These are phyloP conservation scores for Parnassius apollo DNA, from an alignment of 2,888 invertebrate species.

Conservation along the genomic window DNA sequence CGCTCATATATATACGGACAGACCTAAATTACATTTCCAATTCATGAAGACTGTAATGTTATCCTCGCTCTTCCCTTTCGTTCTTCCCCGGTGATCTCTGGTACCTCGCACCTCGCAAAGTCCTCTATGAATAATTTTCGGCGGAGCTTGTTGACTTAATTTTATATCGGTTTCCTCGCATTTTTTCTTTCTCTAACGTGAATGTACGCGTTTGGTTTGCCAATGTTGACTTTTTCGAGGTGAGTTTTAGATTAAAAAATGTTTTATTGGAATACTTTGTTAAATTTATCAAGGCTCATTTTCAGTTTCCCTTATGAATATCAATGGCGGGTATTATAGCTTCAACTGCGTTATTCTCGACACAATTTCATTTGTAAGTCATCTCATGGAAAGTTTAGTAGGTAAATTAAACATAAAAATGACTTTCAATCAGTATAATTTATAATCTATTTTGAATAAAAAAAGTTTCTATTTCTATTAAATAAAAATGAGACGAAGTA, in stretches of 20 bases:
- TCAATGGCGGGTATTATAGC: constrained; percentile 1
- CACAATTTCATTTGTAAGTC: background rate
- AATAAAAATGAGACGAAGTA: no score
- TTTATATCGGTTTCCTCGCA: constrained; percentile 65
- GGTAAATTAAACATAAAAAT: no score
- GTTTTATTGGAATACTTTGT: constrained; percentile 19
- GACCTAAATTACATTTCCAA: constrained; percentile 78
- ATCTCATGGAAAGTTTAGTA: no score
- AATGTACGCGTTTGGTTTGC: constrained; percentile 16
- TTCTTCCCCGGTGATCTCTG: constrained; percentile 23
- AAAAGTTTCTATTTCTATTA: no score
- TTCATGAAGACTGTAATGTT: constrained; percentile 77
- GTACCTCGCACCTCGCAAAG: constrained; percentile 50
- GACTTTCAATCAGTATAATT: no score
- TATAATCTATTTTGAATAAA: no score
- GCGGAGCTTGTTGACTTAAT: constrained; percentile 77
- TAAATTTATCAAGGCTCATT: constrained; percentile 13
- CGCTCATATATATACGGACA: constrained; percentile 57
- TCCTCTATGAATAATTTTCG: constrained; percentile 77
- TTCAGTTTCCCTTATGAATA: constrained; percentile 14
- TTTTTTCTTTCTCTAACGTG: constrained; percentile 34
- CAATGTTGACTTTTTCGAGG: constrained; percentile 20
- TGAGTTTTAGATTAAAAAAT: constrained; percentile 21
- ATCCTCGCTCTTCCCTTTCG: constrained; percentile 40
- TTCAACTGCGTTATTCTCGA: background rate